Evolutionary conservation across 2,888 invertebrate genomes (phyloP).

Genomic region (Luperina nickerlii): DNA sequence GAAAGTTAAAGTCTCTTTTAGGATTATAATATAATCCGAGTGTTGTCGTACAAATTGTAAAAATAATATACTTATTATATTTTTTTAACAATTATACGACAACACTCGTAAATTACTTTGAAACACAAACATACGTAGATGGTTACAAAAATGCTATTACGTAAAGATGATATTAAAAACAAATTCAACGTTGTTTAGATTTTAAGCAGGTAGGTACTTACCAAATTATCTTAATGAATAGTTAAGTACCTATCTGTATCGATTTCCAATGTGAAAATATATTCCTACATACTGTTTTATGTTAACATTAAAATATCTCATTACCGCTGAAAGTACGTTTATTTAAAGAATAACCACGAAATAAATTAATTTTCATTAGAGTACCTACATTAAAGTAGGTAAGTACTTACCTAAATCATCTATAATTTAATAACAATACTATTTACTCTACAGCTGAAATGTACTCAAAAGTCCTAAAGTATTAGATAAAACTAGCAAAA

Average conservation of each 20-base stretch:
- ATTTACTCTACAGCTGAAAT: not conserved
- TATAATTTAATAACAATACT: not conserved
- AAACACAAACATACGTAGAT: not conserved
- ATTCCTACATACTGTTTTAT: not conserved
- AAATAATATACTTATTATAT: too few relatives aligned
- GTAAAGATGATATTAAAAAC: not conserved
- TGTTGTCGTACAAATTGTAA: too few relatives aligned
- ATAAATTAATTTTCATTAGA: not conserved
- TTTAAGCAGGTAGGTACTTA: not conserved
- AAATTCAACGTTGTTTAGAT: not conserved
- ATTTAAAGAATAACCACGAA: not conserved
- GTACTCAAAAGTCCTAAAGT: not conserved
- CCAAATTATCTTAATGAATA: slow-evolving; percentile 1
- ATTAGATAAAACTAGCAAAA: not conserved
- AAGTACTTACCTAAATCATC: not conserved
- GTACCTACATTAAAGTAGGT: too few relatives aligned
- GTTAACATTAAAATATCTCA: not conserved
- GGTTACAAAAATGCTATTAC: not conserved
- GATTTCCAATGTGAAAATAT: slow-evolving; percentile 13
- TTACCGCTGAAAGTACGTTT: not conserved
- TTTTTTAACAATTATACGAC: too few relatives aligned
- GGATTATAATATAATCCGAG: too few relatives aligned
- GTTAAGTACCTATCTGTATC: not conserved
- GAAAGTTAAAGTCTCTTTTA: not conserved
- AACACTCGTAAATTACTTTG: not conserved